Evolutionary conservation across 2,113 vertebrate genomes (phyloP).

Genomic region (Capricornis sumatraensis): DNA sequence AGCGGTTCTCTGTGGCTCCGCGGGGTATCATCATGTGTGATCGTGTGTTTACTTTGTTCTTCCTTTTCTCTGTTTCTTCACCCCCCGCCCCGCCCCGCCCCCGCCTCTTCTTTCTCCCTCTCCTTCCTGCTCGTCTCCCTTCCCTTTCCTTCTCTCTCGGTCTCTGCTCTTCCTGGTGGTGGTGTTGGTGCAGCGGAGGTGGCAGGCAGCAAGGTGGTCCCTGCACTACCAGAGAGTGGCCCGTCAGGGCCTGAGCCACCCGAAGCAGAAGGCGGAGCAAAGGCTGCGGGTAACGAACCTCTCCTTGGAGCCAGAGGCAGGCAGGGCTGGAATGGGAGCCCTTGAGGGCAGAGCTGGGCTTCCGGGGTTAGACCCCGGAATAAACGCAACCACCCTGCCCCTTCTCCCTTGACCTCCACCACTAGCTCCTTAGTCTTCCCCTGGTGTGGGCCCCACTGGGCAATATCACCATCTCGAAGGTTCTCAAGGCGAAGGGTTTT

Average conservation of each 20-base stretch:
- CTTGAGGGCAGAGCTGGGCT: not conserved
- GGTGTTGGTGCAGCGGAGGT: conserved; percentile 73
- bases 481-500: not conserved
- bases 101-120: not conserved
- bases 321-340: not conserved
- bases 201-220: conserved; percentile 73
- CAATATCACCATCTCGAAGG: not conserved
- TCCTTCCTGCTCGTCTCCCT: too few relatives aligned
- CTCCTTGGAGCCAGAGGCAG: conserved; percentile 47
- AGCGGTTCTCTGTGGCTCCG: not conserved
- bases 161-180: conserved; percentile 52
- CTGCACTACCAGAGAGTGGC: conserved; percentile 69
- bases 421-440: not conserved
- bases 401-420: not conserved
- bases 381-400: not conserved
- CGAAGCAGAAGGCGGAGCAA: conserved; percentile 76
- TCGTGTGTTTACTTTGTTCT: conserved; percentile 46
- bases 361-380: not conserved
- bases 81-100: not conserved
- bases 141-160: not conserved
- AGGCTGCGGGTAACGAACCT: conserved; percentile 77
- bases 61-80: conserved; percentile 17
- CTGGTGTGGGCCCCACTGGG: not conserved
- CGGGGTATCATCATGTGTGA: not conserved
- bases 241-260: conserved; percentile 76